Base-by-base conservation (phyloP, 2,113 vertebrate genomes). In the Cryptotis parvus region DNA sequence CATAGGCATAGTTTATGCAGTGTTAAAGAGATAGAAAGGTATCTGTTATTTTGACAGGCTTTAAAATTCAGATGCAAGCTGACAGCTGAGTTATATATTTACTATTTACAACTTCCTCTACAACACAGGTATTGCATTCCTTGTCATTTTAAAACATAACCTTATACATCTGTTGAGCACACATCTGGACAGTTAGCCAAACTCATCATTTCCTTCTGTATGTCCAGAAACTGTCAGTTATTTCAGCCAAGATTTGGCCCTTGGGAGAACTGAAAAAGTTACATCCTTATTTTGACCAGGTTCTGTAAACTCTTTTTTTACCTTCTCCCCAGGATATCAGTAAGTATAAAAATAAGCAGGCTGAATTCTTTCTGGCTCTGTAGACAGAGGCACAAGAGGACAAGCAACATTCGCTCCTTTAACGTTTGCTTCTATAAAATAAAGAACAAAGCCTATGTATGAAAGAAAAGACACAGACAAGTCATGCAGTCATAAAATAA, bases 121-220 rank as follows among this genome's bases (percentile, higher is more conserved):
- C 98, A 96, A 96, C 87, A 95, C 85, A 98, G 98, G 98, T 98
- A 96, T 91, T 96, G 89, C 94, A 96, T 88, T 96, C 88, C 85
- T 91, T 87, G 87, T 96, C 97, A 98, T 96, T 96, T 72, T 95
- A 97, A 97, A 98, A 96, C 90, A 94, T 96, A 98, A 97, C 92
- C 95, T 96, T 97, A 98, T 91, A 98, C 98, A 98, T 98, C 97
- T 99, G 98, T 97, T 95, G 91, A 94, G 97, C 86, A 96, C 97
- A 97, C 98, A 98, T 98, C 98, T 99, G 98, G 98, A 98, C 97
- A 97, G 97, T 98, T 97, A 98, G 98, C 97, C 96, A 96, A 97
- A 97, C 97, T 98, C 98, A 98, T 98, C 97, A 97, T 98, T 99
- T 99, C 98, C 98, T 98, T 97, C 95, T 73, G 94, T 95, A 97